Percentiles rank a stretch among this genome's conserved stretches.
These are phyloP conservation scores for Troglohyphantes excavatus DNA, from an alignment of 2,888 invertebrate genomes.

Conservation along the genomic window DNA sequence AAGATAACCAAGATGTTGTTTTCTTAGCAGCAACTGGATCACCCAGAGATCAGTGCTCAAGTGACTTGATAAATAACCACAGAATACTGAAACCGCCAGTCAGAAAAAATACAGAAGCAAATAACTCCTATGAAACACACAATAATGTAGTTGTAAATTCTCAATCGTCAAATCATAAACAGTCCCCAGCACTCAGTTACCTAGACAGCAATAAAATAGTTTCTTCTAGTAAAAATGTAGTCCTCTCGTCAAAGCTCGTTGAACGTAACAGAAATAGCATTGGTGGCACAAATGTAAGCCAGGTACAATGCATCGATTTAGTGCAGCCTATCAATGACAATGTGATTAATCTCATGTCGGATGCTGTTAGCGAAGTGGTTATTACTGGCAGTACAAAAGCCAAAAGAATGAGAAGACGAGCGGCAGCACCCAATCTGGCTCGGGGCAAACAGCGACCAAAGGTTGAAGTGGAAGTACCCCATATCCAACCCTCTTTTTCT, in stretches of 20 bases:
- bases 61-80: background rate
- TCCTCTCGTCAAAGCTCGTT: no score
- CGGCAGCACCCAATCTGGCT: background rate
- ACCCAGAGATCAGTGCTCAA: background rate
- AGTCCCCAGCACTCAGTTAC: no score
- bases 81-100: no score
- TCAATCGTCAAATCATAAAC: no score
- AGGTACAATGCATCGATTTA: no score
- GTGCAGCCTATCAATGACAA: background rate
- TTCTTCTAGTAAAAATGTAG: no score
- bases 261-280: no score
- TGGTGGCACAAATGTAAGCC: no score
- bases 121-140: no score
- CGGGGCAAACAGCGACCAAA: background rate
- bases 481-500: background rate
- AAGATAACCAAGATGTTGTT: background rate
- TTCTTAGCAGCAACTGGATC: background rate
- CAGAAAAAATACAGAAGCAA: no score
- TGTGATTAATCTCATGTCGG: background rate
- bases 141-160: no score
- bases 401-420: background rate
- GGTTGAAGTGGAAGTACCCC: background rate
- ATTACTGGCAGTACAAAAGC: background rate
- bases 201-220: no score
- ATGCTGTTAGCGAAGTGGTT: background rate